Evolutionary conservation across 2,888 invertebrate genomes (phyloP), one percentile per base, ranked within the genome.

Genomic region (Lasioglossum villosulum): DNA sequence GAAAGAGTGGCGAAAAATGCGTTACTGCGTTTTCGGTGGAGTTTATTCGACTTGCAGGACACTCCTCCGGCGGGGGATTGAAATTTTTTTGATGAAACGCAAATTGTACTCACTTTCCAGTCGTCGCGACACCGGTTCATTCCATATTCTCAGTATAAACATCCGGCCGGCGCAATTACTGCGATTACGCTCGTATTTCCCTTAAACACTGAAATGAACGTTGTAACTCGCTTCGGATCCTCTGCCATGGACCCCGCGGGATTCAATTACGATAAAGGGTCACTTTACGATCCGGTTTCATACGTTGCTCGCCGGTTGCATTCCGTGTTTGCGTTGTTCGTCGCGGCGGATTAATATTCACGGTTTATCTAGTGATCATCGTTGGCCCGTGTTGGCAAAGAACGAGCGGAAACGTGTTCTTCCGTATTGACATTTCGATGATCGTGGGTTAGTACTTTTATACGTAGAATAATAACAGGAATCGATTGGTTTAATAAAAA

Each of bases 81-180:
- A 23, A 45, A 45, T 74, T 59, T 83, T 14, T 70, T 16, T 77
- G 19, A n/a, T 10, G 39, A 16, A 27, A 39, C 27, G 56, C 48
- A 74, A 83, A 83, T 83, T 76, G 37, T 39, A 6, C 34, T 45
- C 37, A 12, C 77, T 8, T 8, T 27, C 23, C 42, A 19, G 5
- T 42, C 34, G 0, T 39, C 10, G 12, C 12, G 30, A n/a, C 10
- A 10, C 19, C 34, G 30, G 73, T 27, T 19, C 1, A 27, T 78
- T 83, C 71, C 52, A 78, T 66, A 78, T 84, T 78, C 74, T 75
- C 78, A 42, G 42, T 39, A 34, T 34, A 52, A 77, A 83, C 59
- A 68, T 68, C 34, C 27, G 23, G 30, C 23, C 52, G 39, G 34
- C 27, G 8, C 48, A 42, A 42, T 71, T 74, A 71, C 59, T 34